Evolutionary conservation across 2,113 vertebrate species (phyloP).

Genomic region (Lepus americanus): DNA sequence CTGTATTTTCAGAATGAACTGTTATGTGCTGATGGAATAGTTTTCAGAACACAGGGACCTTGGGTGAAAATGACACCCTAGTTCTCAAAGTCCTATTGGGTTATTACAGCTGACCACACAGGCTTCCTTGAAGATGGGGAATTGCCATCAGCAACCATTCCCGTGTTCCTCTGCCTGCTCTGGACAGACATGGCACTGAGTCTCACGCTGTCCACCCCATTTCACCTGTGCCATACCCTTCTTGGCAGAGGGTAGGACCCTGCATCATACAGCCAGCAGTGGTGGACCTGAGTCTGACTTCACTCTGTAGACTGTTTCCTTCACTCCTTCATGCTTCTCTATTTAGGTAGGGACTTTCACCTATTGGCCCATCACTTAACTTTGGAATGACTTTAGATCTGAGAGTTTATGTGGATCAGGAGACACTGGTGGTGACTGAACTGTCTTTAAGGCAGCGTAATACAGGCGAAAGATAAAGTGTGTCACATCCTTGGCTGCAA

Average conservation of each 20-base stretch:
- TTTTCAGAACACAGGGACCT: background rate
- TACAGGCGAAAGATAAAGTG: background rate
- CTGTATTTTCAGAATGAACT: background rate
- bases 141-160: rapidly evolving
- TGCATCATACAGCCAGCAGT: background rate
- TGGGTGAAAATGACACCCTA: background rate
- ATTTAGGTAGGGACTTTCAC: background rate
- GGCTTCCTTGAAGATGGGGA: background rate
- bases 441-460: background rate
- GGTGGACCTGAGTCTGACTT: background rate
- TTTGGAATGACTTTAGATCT: background rate
- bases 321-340: background rate
- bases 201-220: background rate
- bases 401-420: background rate
- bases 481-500: background rate
- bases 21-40: background rate
- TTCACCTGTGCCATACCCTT: background rate
- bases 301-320: background rate
- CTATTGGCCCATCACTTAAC: background rate
- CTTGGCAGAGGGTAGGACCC: background rate
- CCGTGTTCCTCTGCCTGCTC: background rate
- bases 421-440: background rate
- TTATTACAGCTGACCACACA: too few relatives aligned
- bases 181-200: background rate
- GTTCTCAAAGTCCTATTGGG: background rate